Base-by-base conservation (phyloP, 2,113 vertebrate genomes). In the Pelecanoides urinatrix region DNA sequence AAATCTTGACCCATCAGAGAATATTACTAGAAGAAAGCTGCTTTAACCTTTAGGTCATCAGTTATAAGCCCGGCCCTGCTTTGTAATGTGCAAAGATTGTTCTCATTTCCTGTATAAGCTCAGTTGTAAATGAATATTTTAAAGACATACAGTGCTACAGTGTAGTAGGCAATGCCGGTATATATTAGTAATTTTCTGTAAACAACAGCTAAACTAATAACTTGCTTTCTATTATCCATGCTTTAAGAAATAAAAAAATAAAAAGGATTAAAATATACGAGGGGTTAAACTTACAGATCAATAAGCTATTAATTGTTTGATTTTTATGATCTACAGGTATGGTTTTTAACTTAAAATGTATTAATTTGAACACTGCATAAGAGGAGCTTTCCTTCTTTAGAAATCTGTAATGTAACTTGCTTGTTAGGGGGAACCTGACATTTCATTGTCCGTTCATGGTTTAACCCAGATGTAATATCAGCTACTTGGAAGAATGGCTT, bases 401-500 rank as follows among this genome's bases (percentile, higher is more conserved):
- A 59, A 72, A 9, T 55, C 30, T 89, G 84, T 62, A 78, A 42
- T 56, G 38, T 84, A 68, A 42, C 32, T 82, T 61, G 8, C 23
- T 84, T 32, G 8, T 55, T 55, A 59, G 6, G n/a, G 34, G 22
- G 21, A 75, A 53, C 22, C 47, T 96, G 49, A 93, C 36, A 25
- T 91, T 88, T 90, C 44, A 26, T 92, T 92, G n/a, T 65, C 88
- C 22, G 0, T 65, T 92, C 59, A 8, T 92, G 55, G 32, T 80
- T 92, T 94, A 80, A 83, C 34, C 27, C 90, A 99, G 99, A 86
- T 99, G 99, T 97, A 99, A 99, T 92, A 99, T 99, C 97, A 99
- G 99, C 97, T 99, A 99, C 89, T 97, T 99, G 86, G 99, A 99
- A 97, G 99, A 99, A 97, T 99, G 99, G 99, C 98, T 99, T 87